phyloP scores from a whole-genome alignment of 2,113 vertebrate species.

The Cephalophus harveyi region DNA sequence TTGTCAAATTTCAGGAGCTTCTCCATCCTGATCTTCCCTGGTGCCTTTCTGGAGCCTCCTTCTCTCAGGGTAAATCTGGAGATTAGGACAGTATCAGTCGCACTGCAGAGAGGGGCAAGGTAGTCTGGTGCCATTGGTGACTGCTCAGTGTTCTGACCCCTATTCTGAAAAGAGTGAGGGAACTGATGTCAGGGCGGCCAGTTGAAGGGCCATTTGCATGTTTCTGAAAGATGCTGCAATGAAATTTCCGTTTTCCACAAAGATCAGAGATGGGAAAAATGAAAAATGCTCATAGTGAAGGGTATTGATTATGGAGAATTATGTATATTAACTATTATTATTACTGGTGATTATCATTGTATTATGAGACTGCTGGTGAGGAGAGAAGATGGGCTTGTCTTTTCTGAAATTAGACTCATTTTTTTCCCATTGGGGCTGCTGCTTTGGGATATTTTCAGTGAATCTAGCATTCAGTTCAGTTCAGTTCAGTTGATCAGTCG shows the following conservation, averaged over 20 bases:
- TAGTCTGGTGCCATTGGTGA: too few species aligned
- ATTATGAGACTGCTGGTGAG: background rate
- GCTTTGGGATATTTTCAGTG: background rate
- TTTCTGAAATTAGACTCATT: slow-evolving; percentile 1
- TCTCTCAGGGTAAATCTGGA: background rate
- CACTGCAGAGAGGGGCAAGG: background rate
- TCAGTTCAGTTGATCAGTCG: too few species aligned
- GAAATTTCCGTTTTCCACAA: background rate
- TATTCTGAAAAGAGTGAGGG: background rate
- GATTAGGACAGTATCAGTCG: background rate
- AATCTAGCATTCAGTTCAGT: background rate
- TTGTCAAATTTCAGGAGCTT: background rate
- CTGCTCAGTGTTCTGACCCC: background rate
- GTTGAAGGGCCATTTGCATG: background rate
- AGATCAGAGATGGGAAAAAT: background rate
- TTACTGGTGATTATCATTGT: background rate
- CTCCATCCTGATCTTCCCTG: background rate
- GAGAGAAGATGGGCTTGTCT: background rate
- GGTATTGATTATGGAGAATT: background rate
- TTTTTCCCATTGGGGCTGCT: background rate
- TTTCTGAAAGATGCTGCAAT: background rate
- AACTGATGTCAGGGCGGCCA: background rate
- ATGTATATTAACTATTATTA: background rate
- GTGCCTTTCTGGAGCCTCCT: background rate
- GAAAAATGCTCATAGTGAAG: background rate